Base-by-base conservation (phyloP, 1,140 invertebrate species). In the Drosophila neocordata region DNA sequence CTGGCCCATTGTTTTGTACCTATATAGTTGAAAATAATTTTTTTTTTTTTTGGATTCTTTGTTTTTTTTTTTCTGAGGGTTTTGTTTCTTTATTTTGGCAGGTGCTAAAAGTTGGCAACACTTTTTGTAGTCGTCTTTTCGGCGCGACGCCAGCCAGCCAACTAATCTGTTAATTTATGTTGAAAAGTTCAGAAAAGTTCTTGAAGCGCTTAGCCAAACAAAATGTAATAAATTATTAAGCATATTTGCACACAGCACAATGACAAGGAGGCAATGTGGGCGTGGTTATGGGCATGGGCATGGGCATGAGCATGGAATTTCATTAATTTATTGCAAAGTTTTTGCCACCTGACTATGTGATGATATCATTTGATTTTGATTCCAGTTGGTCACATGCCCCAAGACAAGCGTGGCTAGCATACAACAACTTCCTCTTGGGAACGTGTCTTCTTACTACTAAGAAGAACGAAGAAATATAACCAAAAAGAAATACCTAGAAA, bases 131-230 rank as follows among this genome's bases (percentile, higher is more conserved):
- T 69, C 48, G 63, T 35, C 56, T 31, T 37, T 12, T 55, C 58
- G 63, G 41, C 69, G 69, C 62, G 61, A 53, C 67, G 73, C 83
- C 83, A 87, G 71, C 20, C 72, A 75, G 66, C 51, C 73, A 70
- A 79, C 83, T 88, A 88, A 88, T 88, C 83, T 88, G 76, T 88
- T 88, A 88, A 88, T 88, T 88, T 88, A 88, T 88, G 83, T 79
- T 79, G 58, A 79, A 88, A 88, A 88, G 83, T 88, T 88, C 34
- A 73, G 63, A 67, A 87, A 78, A 70, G 41, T 48, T 83, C 77
- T 73, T 73, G 67, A 77, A 77, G 73, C 76, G 83, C 82, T 88
- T 88, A 87, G 65, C 41, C 71, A 83, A 82, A 87, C 82, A 87
- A 87, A 83, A 77, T 79, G 83, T 69, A 88, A 83, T 88, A 88